Evolutionary conservation across 2,113 vertebrate genomes (phyloP).

Genomic region (Tylochromis polylepis): DNA sequence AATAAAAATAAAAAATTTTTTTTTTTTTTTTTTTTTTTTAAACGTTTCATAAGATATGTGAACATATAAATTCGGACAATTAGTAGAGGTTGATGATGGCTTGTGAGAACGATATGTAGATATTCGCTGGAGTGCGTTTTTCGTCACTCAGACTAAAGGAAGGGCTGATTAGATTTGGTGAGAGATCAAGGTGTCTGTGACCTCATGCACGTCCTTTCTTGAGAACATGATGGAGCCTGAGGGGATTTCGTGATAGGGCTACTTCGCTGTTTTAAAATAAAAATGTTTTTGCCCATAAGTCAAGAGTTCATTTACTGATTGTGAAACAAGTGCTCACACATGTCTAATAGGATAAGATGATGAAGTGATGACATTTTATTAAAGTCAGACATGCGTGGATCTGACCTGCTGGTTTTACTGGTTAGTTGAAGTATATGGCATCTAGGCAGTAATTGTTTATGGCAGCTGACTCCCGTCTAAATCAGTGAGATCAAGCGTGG

Average conservation of each 20-base stretch:
- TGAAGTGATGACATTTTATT: background rate
- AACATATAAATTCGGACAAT: background rate
- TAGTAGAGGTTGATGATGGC: background rate
- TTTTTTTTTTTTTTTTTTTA: background rate
- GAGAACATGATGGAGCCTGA: background rate
- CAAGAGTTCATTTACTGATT: background rate
- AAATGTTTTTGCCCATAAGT: background rate
- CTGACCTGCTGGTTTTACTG: background rate
- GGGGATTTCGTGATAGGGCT: background rate
- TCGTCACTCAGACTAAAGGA: background rate
- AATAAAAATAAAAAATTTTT: too few species aligned
- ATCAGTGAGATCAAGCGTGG: constrained; percentile 19
- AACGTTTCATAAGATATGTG: background rate
- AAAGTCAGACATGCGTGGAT: background rate
- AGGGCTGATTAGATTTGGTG: background rate
- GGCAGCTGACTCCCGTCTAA: constrained; percentile 33
- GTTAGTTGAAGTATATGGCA: background rate
- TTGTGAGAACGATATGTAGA: background rate
- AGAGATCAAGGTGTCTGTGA: background rate
- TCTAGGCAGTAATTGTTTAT: background rate
- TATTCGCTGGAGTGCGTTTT: background rate
- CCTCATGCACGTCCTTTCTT: background rate
- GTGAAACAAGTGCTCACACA: background rate
- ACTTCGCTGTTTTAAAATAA: background rate
- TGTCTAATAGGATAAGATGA: background rate